These are phyloP conservation scores for Orchestes rusci DNA, from an alignment of 2,888 invertebrate genomes.

Conservation along the genomic window DNA sequence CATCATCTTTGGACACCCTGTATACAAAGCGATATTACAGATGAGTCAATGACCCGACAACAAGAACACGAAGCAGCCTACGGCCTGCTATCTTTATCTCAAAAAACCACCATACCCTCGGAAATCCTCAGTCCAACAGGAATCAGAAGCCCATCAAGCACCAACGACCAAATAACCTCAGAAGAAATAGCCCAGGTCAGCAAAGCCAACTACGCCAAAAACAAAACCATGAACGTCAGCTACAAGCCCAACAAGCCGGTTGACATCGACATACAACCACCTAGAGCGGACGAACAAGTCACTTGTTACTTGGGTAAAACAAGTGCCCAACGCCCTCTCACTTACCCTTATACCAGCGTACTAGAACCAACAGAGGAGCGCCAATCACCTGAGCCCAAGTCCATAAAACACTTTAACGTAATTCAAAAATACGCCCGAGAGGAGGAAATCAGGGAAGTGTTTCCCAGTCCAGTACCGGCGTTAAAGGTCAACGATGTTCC, in stretches of 20 bases:
- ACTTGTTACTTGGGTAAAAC: slow-evolving; percentile 35
- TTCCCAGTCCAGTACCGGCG: slow-evolving; percentile 25
- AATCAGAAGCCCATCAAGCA: slow-evolving; percentile 21
- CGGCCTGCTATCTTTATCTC: slow-evolving; percentile 69
- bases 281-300: neutral
- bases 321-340: slow-evolving; percentile 56
- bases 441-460: slow-evolving; percentile 5
- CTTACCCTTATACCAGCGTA: slow-evolving; percentile 55
- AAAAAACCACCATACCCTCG: slow-evolving; percentile 40
- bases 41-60: slow-evolving; percentile 57
- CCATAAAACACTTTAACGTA: slow-evolving; percentile 42
- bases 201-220: slow-evolving; percentile 42
- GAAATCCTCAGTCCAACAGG: slow-evolving; percentile 18
- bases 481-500: slow-evolving; percentile 34
- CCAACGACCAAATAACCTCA: slow-evolving; percentile 31
- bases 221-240: slow-evolving; percentile 35
- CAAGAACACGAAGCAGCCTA: slow-evolving; percentile 83
- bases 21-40: too few species aligned
- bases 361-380: slow-evolving; percentile 20
- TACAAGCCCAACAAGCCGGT: slow-evolving; percentile 12
- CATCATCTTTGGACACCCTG: too few species aligned
- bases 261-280: slow-evolving; percentile 15
- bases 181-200: slow-evolving; percentile 42
- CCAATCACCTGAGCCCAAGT: slow-evolving; percentile 32
- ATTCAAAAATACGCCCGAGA: slow-evolving; percentile 34